phyloP scores from a whole-genome alignment of 37 sponge, comb jelly and placozoan species.

The Geodia barretti region DNA sequence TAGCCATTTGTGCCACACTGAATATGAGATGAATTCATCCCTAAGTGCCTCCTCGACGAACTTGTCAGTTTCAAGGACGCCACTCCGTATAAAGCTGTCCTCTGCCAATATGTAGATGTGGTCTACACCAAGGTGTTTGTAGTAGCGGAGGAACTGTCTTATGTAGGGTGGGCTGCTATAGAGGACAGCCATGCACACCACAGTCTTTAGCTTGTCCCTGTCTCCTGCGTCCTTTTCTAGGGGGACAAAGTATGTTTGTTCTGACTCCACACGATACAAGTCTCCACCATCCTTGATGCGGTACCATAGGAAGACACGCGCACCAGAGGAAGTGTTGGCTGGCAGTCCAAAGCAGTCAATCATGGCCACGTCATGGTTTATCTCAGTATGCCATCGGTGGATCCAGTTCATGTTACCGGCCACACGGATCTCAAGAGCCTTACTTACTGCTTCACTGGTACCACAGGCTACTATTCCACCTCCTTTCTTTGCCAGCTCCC shows the following conservation, averaged over 20 bases:
- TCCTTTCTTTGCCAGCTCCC: neutral
- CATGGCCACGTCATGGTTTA: constrained; percentile 4
- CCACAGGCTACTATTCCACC: too few relatives aligned
- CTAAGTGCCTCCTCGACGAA: neutral
- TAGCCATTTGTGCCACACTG: neutral
- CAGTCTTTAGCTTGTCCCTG: too few relatives aligned
- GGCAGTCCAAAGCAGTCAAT: constrained; percentile 23
- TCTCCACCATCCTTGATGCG: neutral
- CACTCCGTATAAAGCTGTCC: neutral
- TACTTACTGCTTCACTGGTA: too few relatives aligned
- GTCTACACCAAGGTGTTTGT: constrained; percentile 1
- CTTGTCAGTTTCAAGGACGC: neutral
- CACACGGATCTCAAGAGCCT: neutral
- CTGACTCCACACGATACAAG: neutral
- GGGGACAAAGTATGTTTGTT: neutral
- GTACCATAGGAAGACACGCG: neutral
- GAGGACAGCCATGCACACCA: constrained; percentile 1
- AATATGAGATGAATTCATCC: neutral
- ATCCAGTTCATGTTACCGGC: neutral
- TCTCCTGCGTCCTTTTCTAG: too few relatives aligned
- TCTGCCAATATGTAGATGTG: constrained; percentile 21
- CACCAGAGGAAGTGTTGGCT: neutral
- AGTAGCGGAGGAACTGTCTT: constrained; percentile 2
- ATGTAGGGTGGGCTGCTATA: constrained; percentile 7
- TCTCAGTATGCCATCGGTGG: neutral